Base-by-base conservation (phyloP, 2,113 vertebrate species). In the Paraplagusia blochii region DNA sequence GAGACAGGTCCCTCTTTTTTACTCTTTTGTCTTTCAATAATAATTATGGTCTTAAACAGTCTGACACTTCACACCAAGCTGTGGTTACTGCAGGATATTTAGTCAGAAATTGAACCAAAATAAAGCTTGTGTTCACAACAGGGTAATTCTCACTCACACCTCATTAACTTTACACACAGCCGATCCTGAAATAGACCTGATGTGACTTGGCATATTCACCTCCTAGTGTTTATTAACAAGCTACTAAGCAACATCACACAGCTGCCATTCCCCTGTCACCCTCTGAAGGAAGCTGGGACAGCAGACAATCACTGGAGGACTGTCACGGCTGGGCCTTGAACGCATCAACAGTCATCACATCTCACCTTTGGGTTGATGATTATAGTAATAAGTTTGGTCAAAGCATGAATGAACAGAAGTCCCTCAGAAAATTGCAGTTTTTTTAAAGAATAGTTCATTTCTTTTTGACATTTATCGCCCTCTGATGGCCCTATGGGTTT, bases 151-250 rank as follows among this genome's bases (percentile, higher is more conserved):
- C 19, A 47, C 69, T 60, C 70, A 71, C 60, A 35, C 68, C 47
- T 77, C 68, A 72, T 71, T 38, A 54, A 13, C 33, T 62, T 49
- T 57, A 47, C 34, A 47, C 34, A 57, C 56, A 44, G 40, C 35
- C 18, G 38, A 44, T 52, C 61, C 34, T 59, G 49, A 67, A 76
- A 83, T 64, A 74, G 61, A 39, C 15, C 11, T 55, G 51, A 66
- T 73, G 76, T 76, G 83, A 55, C 47, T 52, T 42, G 34, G 70
- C 71, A 75, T 63, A 72, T 51, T 44, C 53, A 64, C 38, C 43
- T 60, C 44, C n/a, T 17, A 18, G 53, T 70, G 53, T 62, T 69
- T 63, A 9, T 53, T 8, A 73, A 58, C 10, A 66, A 56, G 53
- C 34, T 70, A 19, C 58, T 60, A 63, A 45, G 49, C 57, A 59